These are phyloP conservation scores for Polietes domitor DNA, from an alignment of 2,888 invertebrate species.

Conservation along the genomic window DNA sequence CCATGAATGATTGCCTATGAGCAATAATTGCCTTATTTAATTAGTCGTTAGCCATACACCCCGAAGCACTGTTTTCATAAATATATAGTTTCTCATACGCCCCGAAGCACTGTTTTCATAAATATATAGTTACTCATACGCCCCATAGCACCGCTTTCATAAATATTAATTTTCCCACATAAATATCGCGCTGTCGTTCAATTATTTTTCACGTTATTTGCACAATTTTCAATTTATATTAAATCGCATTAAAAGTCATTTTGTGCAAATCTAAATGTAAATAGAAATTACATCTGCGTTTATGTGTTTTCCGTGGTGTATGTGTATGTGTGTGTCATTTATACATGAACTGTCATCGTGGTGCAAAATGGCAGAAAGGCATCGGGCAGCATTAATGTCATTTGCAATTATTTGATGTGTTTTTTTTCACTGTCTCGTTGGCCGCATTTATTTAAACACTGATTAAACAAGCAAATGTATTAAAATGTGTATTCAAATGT, in stretches of 20 bases:
- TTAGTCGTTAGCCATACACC: too few relatives aligned
- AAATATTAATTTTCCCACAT: not conserved
- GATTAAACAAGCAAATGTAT: conserved; percentile 32
- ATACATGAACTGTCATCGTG: conserved; percentile 5
- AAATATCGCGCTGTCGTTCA: not conserved
- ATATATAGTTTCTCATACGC: not conserved
- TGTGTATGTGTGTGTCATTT: not conserved
- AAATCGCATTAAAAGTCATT: not conserved
- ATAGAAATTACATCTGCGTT: not conserved
- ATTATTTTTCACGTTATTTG: not conserved
- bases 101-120: too few relatives aligned
- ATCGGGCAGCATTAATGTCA: conserved; percentile 13
- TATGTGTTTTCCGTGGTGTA: not conserved
- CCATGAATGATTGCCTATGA: too few relatives aligned
- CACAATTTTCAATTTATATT: not conserved
- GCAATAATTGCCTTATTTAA: too few relatives aligned
- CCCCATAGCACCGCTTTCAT: not conserved
- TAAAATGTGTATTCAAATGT: conserved; percentile 4
- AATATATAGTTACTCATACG: not conserved
- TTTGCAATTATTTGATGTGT: conserved; percentile 11
- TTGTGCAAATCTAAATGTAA: conserved; percentile 7
- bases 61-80: too few relatives aligned
- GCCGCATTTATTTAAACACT: conserved; percentile 27
- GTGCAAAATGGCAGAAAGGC: not conserved
- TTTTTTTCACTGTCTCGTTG: not conserved